Percentiles rank a stretch among this genome's conserved stretches.
phyloP scores from a whole-genome alignment of 2,888 invertebrate genomes.

The Chironomus riparius region DNA sequence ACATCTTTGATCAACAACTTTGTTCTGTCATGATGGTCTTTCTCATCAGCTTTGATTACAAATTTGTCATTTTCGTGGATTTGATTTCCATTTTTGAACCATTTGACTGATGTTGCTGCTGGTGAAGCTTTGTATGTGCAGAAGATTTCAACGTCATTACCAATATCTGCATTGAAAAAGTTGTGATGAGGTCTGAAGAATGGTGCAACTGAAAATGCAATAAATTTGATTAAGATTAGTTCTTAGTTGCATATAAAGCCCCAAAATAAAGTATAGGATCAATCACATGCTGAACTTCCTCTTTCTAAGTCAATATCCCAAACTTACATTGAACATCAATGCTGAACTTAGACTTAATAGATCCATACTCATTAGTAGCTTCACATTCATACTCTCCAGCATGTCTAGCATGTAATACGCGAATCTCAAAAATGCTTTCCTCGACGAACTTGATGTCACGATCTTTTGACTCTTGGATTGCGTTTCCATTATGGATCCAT shows the following conservation, averaged over 20 bases:
- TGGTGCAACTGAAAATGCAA: background rate
- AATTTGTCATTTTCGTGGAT: conserved; percentile 9
- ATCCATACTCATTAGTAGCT: conserved; percentile 15
- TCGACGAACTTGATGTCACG: background rate
- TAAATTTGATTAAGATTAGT: background rate
- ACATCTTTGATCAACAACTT: conserved; percentile 8
- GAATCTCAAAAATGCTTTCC: background rate
- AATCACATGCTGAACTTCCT: too few species aligned
- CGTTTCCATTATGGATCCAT: conserved; percentile 7
- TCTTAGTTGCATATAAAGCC: background rate
- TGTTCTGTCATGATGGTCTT: conserved; percentile 18
- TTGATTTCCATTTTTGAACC: background rate
- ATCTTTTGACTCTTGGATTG: conserved; percentile 14
- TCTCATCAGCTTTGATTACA: background rate
- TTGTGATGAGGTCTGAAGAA: background rate
- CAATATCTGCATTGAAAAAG: background rate
- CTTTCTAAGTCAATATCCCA: too few species aligned
- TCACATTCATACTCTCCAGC: conserved; percentile 12
- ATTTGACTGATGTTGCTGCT: background rate
- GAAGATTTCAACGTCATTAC: background rate
- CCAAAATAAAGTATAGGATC: too few species aligned
- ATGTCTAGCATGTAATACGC: conserved; percentile 1
- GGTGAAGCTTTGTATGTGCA: conserved; percentile 7
- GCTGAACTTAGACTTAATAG: background rate
- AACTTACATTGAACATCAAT: conserved; percentile 21